Evolutionary conservation across 2,888 invertebrate genomes (phyloP), one percentile per base, ranked within the genome.

Genomic region (Loripinus fragilis): DNA sequence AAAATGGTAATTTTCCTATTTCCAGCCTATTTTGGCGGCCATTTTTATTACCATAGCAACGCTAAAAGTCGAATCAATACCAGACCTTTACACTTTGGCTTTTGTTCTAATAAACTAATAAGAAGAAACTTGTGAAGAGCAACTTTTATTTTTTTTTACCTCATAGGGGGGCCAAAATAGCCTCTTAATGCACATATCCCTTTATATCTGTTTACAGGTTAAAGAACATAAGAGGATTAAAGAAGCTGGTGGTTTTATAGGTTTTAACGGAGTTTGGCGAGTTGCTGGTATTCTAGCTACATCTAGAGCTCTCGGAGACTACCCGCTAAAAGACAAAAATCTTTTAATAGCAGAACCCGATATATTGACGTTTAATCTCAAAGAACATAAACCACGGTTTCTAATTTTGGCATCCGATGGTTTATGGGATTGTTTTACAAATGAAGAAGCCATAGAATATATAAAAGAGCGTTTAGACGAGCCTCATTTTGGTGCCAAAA

Each of bases 321-420:
- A 97, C 94, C 98, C 98, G 1, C 94, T 99, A 30, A 99, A 99
- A 87, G 98, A 98, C 92, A 97, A 97, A 92, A 97, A 97, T 93
- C 95, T 98, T 91, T 97, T 99, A 75, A 98, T 98, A 86, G 98
- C 98, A 2, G 97, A 98, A 93, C 99, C 99, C 10, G 98, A 99
- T 93, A 97, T 99, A 87, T 94, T 98, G 88, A 97, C 97, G 41
- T 98, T 98, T 92, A 97, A 98, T 94, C 94, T 98, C 76, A 95
- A 95, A 77, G 97, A 97, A 93, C 96, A 97, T 91, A 96, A 92
- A 91, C 98, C 98, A 0, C 95, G 96, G 94, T 99, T 99, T 94
- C 94, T 98, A 87, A 96, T 99, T 81, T 95, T 99, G 77, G 99
- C 98, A 20, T 97, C 98, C 0, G 99, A 99, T 94, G 99, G 99